Evolutionary conservation across 2,797 vertebrate genomes (phyloP).

Genomic region (Lutjanus argentimaculatus): DNA sequence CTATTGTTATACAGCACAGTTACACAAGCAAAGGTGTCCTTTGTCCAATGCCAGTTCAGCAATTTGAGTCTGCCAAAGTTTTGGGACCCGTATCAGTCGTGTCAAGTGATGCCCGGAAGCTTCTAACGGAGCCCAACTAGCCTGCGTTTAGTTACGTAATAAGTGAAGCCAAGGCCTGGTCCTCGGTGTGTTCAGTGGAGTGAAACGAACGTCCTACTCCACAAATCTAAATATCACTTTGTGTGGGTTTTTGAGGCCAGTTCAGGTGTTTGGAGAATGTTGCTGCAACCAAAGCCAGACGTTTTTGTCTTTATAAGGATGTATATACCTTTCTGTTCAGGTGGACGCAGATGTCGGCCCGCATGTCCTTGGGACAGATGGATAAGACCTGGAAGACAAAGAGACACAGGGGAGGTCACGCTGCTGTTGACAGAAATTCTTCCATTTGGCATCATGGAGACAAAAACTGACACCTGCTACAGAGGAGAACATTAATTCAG

Average conservation of each 20-base stretch:
- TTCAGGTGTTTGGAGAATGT: not conserved
- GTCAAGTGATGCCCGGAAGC: constrained; percentile 28
- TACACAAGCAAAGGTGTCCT: constrained; percentile 35
- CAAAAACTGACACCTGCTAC: not conserved
- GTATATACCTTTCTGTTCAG: constrained; percentile 90
- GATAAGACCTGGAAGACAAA: constrained; percentile 71
- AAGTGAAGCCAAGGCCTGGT: not conserved
- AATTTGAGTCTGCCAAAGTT: constrained; percentile 1
- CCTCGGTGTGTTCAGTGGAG: not conserved
- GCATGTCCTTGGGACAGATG: constrained; percentile 95
- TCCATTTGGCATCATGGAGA: not conserved
- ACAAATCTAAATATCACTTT: not conserved
- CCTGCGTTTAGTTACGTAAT: not conserved
- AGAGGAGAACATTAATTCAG: not conserved
- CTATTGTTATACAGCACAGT: not conserved
- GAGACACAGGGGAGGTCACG: constrained; percentile 1
- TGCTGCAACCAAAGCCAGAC: too few species aligned
- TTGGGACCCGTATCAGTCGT: not conserved
- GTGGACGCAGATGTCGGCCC: constrained; percentile 97
- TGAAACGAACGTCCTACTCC: not conserved
- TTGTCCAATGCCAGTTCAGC: constrained; percentile 10
- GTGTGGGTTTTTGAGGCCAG: not conserved
- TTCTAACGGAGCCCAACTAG: not conserved
- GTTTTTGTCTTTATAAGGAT: not conserved
- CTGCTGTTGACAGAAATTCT: not conserved